A percentile compares a stretch with the other conserved stretches of the same genome.
phyloP scores from a whole-genome alignment of 2,888 invertebrate species.

The Seira sanloemensis region DNA sequence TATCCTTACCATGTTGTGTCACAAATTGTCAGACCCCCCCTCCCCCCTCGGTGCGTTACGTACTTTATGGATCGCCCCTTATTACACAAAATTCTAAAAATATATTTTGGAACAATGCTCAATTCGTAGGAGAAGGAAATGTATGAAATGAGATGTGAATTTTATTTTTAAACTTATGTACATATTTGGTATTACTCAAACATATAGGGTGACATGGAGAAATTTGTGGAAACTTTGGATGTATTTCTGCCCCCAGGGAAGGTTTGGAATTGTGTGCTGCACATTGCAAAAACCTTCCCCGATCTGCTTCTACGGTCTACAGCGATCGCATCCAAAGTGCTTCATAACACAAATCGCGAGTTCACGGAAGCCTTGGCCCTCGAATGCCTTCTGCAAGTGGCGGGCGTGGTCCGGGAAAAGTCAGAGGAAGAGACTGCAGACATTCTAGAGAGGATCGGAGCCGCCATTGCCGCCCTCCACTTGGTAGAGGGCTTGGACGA shows the following conservation, averaged over 20 bases:
- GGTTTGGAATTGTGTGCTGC: not conserved
- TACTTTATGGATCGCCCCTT: too few species aligned
- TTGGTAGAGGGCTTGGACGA: not conserved
- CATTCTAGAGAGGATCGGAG: not conserved
- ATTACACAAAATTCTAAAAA: not conserved
- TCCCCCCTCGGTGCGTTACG: too few species aligned
- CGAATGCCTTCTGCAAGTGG: not conserved
- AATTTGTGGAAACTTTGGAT: not conserved
- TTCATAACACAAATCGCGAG: not conserved
- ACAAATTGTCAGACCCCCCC: too few species aligned
- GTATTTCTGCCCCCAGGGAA: not conserved
- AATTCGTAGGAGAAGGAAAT: not conserved
- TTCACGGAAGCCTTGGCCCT: not conserved
- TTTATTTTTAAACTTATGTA: not conserved
- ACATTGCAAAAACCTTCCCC: too few species aligned
- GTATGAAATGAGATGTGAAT: not conserved
- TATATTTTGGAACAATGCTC: constrained; percentile 15
- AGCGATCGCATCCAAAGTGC: not conserved
- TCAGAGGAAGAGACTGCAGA: not conserved
- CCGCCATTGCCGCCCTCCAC: not conserved
- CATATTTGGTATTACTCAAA: not conserved
- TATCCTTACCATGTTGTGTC: too few species aligned
- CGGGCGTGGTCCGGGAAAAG: not conserved
- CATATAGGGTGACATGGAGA: not conserved
- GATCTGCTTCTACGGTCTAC: not conserved